Evolutionary conservation across 2,797 vertebrate genomes (phyloP).

Genomic region (Falco rusticolus): DNA sequence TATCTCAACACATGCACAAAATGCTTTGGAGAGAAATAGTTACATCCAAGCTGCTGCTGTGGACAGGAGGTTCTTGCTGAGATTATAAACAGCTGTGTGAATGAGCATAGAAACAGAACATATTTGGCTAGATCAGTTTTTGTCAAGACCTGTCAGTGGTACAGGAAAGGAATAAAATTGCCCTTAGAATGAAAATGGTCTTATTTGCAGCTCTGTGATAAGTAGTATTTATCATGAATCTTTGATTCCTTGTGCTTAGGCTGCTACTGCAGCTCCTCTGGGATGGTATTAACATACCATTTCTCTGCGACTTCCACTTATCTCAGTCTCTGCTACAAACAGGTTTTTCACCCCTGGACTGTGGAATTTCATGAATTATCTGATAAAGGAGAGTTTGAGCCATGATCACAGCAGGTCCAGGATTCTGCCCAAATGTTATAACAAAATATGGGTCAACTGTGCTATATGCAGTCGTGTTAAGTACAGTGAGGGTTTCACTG

Average conservation of each 20-base stretch:
- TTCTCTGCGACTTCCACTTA: neutral
- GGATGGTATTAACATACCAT: neutral
- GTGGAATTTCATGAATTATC: slow-evolving; percentile 13
- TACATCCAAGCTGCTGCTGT: neutral
- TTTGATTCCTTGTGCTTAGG: neutral
- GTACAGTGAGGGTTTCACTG: neutral
- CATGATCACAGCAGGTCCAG: neutral
- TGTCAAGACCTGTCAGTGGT: neutral
- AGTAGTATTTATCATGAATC: neutral
- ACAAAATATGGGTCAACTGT: neutral
- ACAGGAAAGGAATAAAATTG: neutral
- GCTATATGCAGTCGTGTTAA: neutral
- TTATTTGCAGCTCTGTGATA: slow-evolving; percentile 12
- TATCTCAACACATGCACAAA: neutral
- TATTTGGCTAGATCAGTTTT: neutral
- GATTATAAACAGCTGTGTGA: slow-evolving; percentile 22
- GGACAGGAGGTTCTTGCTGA: slow-evolving; percentile 22
- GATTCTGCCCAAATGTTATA: neutral
- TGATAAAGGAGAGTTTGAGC: neutral
- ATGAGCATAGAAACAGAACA: neutral
- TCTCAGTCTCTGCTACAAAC: slow-evolving; percentile 5
- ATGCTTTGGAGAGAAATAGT: neutral
- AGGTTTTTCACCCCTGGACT: neutral
- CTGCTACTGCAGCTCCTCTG: neutral
- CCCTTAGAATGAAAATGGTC: slow-evolving; percentile 8